Conservation (phyloP, 2,888 invertebrate genomes). For the Xestoiulus laeticollis region DNA sequence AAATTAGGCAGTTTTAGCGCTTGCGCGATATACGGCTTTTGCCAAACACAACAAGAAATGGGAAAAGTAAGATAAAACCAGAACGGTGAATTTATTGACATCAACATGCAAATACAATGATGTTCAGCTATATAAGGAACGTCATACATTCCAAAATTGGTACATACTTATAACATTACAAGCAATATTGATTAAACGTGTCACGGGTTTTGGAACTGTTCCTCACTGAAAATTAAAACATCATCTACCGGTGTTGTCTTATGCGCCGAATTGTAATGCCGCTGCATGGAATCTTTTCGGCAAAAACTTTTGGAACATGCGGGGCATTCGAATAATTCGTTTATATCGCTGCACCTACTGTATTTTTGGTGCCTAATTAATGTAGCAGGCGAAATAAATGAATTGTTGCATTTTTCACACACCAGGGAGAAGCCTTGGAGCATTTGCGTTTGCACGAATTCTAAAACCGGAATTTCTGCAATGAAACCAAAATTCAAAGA, state of each 20-base stretch:
- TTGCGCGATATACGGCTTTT: background rate
- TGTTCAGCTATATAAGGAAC: background rate
- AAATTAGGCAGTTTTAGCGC: too few species aligned
- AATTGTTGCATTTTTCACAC: constrained; percentile 41
- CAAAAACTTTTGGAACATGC: constrained; percentile 41
- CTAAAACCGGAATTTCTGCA: constrained; percentile 37
- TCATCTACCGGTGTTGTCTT: background rate
- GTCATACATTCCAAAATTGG: background rate
- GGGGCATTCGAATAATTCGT: constrained; percentile 35
- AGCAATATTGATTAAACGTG: background rate
- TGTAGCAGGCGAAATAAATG: constrained; percentile 4
- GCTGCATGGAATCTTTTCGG: constrained; percentile 47
- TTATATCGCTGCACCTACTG: constrained; percentile 34
- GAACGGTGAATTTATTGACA: background rate
- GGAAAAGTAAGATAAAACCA: background rate
- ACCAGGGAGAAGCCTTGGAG: constrained; percentile 11
- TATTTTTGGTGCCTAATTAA: constrained; percentile 38
- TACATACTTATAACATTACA: background rate
- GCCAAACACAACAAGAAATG: background rate
- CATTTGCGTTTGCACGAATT: constrained; percentile 38
- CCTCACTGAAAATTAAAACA: background rate
- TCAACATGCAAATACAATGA: background rate
- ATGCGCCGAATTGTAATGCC: constrained; percentile 61
- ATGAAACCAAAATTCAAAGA: constrained; percentile 29
- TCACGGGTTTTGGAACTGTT: background rate